Percentiles rank a stretch among this genome's conserved stretches.
These are phyloP conservation scores for Oncorhynchus nerka DNA, from an alignment of 2,113 vertebrate genomes.

Conservation along the genomic window DNA sequence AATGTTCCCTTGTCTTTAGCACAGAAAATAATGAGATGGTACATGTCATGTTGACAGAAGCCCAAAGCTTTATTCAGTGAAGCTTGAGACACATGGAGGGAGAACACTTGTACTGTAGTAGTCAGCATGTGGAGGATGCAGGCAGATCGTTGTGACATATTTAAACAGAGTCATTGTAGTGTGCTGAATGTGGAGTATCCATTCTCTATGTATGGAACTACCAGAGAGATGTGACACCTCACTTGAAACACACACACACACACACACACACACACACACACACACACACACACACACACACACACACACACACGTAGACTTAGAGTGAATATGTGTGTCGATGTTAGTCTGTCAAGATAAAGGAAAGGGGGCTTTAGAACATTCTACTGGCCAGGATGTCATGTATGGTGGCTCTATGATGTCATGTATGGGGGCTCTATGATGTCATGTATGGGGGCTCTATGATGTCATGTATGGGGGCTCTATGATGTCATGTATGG, in stretches of 20 bases:
- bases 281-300: conserved; percentile 44
- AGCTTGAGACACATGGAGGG: conserved; percentile 75
- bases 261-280: conserved; percentile 26
- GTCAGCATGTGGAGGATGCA: conserved; percentile 69
- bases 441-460: too few species aligned
- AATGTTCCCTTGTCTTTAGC: conserved; percentile 46
- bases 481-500: too few species aligned
- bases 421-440: conserved; percentile 19
- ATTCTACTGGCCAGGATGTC: conserved; percentile 63
- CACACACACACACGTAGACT: conserved; percentile 46
- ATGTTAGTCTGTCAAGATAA: conserved; percentile 17
- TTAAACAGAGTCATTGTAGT: conserved; percentile 66
- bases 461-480: too few species aligned
- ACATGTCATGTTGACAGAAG: conserved; percentile 73
- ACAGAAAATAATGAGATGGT: conserved; percentile 60
- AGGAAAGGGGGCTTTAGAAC: conserved; percentile 57
- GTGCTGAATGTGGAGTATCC: conserved; percentile 65
- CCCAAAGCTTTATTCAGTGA: conserved; percentile 76
- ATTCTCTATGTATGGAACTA: conserved; percentile 46
- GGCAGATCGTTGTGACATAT: conserved; percentile 67
- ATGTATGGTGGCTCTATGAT: conserved; percentile 53
- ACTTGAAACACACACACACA: conserved; percentile 50
- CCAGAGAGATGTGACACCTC: conserved; percentile 56
- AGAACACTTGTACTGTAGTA: conserved; percentile 52
- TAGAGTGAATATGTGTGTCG: neutral